A percentile compares a stretch with the other conserved stretches of the same genome.
Conservation (phyloP, 1,140 invertebrate genomes). For the Tetramorium parvispinum region DNA sequence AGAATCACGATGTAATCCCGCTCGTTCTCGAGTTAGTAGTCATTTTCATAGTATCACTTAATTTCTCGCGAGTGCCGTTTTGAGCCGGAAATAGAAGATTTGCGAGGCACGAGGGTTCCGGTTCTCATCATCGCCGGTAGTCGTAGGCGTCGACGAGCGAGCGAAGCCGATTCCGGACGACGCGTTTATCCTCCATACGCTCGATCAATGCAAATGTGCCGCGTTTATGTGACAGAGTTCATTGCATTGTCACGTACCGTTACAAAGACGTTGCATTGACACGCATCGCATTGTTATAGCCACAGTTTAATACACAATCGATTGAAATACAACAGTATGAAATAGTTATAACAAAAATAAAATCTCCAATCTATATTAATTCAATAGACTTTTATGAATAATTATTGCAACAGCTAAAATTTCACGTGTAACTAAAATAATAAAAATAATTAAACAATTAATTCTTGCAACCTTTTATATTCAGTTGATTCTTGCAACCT, state of each 20-base stretch:
- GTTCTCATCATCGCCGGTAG: constrained; percentile 53
- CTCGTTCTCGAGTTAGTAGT: constrained; percentile 54
- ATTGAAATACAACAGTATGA: not conserved
- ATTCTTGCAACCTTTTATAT: not conserved
- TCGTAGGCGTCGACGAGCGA: constrained; percentile 34
- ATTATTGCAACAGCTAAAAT: not conserved
- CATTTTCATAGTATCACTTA: constrained; percentile 40
- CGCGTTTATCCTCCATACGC: constrained; percentile 2
- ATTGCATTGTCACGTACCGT: constrained; percentile 21
- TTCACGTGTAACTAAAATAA: not conserved
- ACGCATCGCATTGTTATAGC: constrained; percentile 9
- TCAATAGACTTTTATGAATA: not conserved
- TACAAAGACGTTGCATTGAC: constrained; percentile 3
- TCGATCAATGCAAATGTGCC: constrained; percentile 45
- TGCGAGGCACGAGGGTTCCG: constrained; percentile 52
- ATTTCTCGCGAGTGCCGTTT: constrained; percentile 53
- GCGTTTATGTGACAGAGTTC: constrained; percentile 16
- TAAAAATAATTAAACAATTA: not conserved
- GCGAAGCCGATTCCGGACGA: constrained; percentile 30
- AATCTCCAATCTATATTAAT: not conserved
- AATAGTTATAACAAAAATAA: not conserved
- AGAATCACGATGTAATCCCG: constrained; percentile 34
- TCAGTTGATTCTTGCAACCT: not conserved
- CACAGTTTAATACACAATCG: not conserved
- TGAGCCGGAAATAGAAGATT: constrained; percentile 72